These are phyloP conservation scores for Druon quercuslanigerum DNA, from an alignment of 1,140 invertebrate species.

Conservation along the genomic window DNA sequence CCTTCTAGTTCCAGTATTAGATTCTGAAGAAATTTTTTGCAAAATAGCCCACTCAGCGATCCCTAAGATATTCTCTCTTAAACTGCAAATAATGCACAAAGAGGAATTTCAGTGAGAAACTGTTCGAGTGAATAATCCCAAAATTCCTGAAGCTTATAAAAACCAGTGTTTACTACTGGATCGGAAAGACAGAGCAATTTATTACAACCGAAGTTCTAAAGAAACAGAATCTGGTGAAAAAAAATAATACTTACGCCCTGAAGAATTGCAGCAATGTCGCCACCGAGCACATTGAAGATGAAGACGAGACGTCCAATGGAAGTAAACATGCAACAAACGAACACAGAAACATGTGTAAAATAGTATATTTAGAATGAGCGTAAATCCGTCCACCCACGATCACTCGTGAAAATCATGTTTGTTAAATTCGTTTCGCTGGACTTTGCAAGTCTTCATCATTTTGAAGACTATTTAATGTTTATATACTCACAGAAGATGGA, in stretches of 20 bases:
- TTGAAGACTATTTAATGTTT: constrained; percentile 24
- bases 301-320: constrained; percentile 33
- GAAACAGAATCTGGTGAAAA: constrained; percentile 42
- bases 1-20: too few species aligned
- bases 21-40: too few species aligned
- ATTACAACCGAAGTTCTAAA: constrained; percentile 53
- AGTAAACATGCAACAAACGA: constrained; percentile 56
- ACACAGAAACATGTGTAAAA: constrained; percentile 48
- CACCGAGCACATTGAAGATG: constrained; percentile 39
- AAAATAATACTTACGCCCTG: constrained; percentile 63
- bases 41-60: too few species aligned
- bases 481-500: constrained; percentile 75
- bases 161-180: constrained; percentile 53
- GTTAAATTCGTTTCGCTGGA: constrained; percentile 40
- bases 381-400: constrained; percentile 56
- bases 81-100: too few species aligned
- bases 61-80: too few species aligned
- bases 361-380: constrained; percentile 54
- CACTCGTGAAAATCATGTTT: constrained; percentile 52
- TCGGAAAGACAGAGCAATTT: constrained; percentile 52
- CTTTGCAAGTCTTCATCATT: constrained; percentile 33
- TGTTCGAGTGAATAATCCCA: too few species aligned
- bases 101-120: too few species aligned
- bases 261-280: constrained; percentile 33
- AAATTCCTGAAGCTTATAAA: constrained; percentile 37